Evolutionary conservation across 2,888 invertebrate genomes (phyloP).

Genomic region (Drosophila tanythrix): DNA sequence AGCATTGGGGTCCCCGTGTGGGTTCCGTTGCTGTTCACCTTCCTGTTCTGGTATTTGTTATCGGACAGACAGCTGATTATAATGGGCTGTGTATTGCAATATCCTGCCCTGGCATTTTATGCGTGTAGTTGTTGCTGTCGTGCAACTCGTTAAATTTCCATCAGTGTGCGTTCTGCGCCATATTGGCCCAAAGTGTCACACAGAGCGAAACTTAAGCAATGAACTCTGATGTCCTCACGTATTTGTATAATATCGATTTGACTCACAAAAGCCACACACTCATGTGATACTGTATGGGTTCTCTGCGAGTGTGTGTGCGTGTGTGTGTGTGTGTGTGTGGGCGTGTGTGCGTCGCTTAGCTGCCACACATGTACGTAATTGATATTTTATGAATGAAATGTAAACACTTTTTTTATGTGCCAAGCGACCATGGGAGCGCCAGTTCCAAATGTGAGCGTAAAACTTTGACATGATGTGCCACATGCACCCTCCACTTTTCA

Average conservation of each 20-base stretch:
- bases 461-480: conserved; percentile 46
- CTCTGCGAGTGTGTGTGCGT: background rate
- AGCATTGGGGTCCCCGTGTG: conserved; percentile 12
- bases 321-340: conserved; percentile 8
- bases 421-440: conserved; percentile 22
- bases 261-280: conserved; percentile 64
- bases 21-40: background rate
- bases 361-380: conserved; percentile 79
- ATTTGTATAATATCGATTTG: conserved; percentile 77
- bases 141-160: conserved; percentile 79
- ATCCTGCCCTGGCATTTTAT: conserved; percentile 19
- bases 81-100: conserved; percentile 56
- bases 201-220: conserved; percentile 65
- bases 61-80: conserved; percentile 69
- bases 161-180: conserved; percentile 73
- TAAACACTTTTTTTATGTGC: conserved; percentile 76
- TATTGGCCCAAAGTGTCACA: conserved; percentile 73
- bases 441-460: conserved; percentile 15
- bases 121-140: conserved; percentile 36
- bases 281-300: conserved; percentile 13
- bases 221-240: conserved; percentile 80
- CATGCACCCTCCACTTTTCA: conserved; percentile 39
- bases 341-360: conserved; percentile 46
- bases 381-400: conserved; percentile 81
- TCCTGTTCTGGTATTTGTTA: conserved; percentile 10